Base-by-base conservation (phyloP, 2,113 vertebrate species). In the Anolis sagrei region DNA sequence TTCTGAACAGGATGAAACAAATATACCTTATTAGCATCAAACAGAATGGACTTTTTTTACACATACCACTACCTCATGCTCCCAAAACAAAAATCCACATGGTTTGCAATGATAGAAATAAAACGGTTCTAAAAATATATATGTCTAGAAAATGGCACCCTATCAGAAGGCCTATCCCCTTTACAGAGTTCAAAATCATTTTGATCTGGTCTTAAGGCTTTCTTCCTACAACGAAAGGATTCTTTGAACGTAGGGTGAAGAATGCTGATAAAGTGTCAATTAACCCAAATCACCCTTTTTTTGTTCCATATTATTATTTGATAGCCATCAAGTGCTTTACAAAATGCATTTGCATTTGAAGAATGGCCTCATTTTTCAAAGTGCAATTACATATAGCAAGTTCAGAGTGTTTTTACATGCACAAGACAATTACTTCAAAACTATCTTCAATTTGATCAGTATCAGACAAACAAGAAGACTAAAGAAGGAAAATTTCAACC, bases 271-370 rank as follows among this genome's bases (percentile, higher is more conserved):
- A 75, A 3, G 61, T 66, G n/a, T 49, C 27, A 61, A 83, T 83
- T 32, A 83, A 68, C 73, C 19, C 44, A 25, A 76, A 84, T 34
- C 61, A 32, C 19, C 34, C 11, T 76, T 62, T 83, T 6, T 76
- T 61, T 83, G 51, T 74, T 61, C 58, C 62, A 62, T 64, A 64
- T 62, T 34, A 36, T 62, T 64, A 62, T 18, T 49, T 81, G 79
- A 81, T 48, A 81, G 44, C 62, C 62, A 68, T 81, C 79, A 66
- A 44, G 61, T 29, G 14, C 27, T 25, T 44, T 76, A 66, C 44
- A 7, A 82, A 68, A 23, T 69, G 34, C 77, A 69, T 84, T 84
- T 58, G 29, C 83, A 69, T 69, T 84, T 39, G 62, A 77, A 77
- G 62, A 54, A 68, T 49, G 68, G 61, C 5, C 7, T 54, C 48